phyloP scores from a whole-genome alignment of 2,113 vertebrate genomes.

The Mionectes macconnelli region DNA sequence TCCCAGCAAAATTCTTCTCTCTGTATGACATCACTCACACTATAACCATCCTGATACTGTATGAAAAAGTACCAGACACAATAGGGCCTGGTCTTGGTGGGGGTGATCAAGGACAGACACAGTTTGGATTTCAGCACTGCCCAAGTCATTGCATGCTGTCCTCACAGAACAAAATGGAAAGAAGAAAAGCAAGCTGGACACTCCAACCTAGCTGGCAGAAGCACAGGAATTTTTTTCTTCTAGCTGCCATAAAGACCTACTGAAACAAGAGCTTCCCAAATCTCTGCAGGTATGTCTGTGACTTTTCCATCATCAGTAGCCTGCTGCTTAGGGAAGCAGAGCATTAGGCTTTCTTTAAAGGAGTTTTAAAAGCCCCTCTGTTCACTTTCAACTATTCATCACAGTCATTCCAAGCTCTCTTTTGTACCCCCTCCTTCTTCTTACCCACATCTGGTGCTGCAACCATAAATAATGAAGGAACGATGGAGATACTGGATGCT shows the following conservation, averaged over 20 bases:
- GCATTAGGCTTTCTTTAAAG: slow-evolving; percentile 55
- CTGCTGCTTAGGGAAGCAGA: slow-evolving; percentile 48
- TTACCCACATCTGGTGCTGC: background rate
- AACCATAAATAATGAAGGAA: background rate
- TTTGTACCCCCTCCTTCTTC: background rate
- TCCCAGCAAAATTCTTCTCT: background rate
- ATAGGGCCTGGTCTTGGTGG: background rate
- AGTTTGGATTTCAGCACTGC: background rate
- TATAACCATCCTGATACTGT: background rate
- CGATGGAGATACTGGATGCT: background rate
- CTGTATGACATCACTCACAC: background rate
- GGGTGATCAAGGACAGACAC: background rate
- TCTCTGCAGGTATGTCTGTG: slow-evolving; percentile 53
- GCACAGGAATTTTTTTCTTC: slow-evolving; percentile 18
- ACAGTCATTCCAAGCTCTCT: slow-evolving; percentile 39
- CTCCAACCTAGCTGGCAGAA: slow-evolving; percentile 9
- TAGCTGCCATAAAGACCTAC: background rate
- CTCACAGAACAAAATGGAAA: background rate
- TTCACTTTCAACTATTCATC: slow-evolving; percentile 63
- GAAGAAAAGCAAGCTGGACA: slow-evolving; percentile 1
- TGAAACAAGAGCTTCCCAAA: slow-evolving; percentile 55
- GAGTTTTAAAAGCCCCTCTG: slow-evolving; percentile 51
- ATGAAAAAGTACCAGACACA: background rate
- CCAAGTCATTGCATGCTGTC: background rate
- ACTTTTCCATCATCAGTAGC: slow-evolving; percentile 54